These are phyloP conservation scores for Rhinogobius similis DNA, from an alignment of 2,113 vertebrate genomes.

Conservation along the genomic window DNA sequence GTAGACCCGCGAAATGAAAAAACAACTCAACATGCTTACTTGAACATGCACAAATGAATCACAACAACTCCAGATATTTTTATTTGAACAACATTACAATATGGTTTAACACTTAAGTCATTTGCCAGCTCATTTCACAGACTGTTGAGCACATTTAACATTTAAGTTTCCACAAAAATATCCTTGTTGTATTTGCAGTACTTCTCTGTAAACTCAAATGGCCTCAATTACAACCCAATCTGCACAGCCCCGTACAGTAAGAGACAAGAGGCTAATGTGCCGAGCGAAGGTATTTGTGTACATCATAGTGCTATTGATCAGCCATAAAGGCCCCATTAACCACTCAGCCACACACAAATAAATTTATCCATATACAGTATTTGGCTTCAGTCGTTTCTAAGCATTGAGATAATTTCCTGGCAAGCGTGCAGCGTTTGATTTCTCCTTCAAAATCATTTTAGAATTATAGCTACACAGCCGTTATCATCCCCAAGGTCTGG, in stretches of 20 bases:
- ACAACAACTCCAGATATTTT: too few relatives aligned
- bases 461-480: conserved; percentile 59
- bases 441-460: conserved; percentile 52
- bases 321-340: conserved; percentile 40
- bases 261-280: neutral
- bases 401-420: conserved; percentile 29
- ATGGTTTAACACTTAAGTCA: too few relatives aligned
- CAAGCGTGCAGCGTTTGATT: conserved; percentile 32
- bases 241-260: neutral
- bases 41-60: too few relatives aligned
- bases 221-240: neutral
- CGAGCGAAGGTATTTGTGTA: conserved; percentile 22
- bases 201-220: neutral
- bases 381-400: conserved; percentile 25
- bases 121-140: neutral
- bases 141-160: neutral
- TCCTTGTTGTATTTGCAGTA: neutral
- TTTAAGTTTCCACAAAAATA: neutral
- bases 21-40: too few relatives aligned
- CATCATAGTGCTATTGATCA: conserved; percentile 46
- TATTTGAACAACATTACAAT: too few relatives aligned
- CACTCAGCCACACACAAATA: conserved; percentile 27
- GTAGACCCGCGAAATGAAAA: too few relatives aligned
- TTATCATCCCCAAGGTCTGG: conserved; percentile 63
- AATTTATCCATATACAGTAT: conserved; percentile 22